Evolutionary conservation across 2,888 invertebrate genomes (phyloP), one percentile per base, ranked within the genome.

Genomic region (Chrysolina haemoptera): DNA sequence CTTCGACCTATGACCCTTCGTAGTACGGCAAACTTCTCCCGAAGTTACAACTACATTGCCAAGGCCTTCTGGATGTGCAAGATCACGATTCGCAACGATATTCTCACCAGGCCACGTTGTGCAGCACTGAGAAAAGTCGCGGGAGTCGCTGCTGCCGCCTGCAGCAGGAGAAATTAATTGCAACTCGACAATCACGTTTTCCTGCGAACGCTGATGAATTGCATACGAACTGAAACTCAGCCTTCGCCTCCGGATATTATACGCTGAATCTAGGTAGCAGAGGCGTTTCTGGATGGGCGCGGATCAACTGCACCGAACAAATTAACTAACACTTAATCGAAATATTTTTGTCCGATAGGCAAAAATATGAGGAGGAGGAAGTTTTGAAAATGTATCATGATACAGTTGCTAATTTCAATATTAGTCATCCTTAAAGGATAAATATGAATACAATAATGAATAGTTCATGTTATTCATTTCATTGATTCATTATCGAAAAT

Each of bases 171-270:
- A 76, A 79, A 79, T 79, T 79, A 79, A 79, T 79, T 79, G 77
- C 74, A 70, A 67, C 64, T 70, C 66, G 72, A 76, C 79, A 79
- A 79, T 79, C 78, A 79, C 76, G 76, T 71, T 76, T 78, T 78
- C 75, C 78, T 76, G 75, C 75, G 67, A 79, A 76, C 78, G 71
- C 73, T 76, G 79, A 79, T 79, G 78, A 79, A 79, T 79, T 78
- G 78, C 78, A 79, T 76, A 75, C 75, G 79, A 74, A 76, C 75
- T 70, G 65, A 77, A 71, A 76, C 72, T 78, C 76, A 62, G 72
- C 20, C 65, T 40, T 20, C 43, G 68, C 65, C 64, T 53, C 68
- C 64, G 64, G 64, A 73, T 73, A 73, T 65, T 65, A 68, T n/a
- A 35, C 35, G n/a, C 59, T 59, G 59, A 14, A 59, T 59, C n/a